Evolutionary conservation across 2,888 invertebrate species (phyloP).

Genomic region (Mythimna lalbum): DNA sequence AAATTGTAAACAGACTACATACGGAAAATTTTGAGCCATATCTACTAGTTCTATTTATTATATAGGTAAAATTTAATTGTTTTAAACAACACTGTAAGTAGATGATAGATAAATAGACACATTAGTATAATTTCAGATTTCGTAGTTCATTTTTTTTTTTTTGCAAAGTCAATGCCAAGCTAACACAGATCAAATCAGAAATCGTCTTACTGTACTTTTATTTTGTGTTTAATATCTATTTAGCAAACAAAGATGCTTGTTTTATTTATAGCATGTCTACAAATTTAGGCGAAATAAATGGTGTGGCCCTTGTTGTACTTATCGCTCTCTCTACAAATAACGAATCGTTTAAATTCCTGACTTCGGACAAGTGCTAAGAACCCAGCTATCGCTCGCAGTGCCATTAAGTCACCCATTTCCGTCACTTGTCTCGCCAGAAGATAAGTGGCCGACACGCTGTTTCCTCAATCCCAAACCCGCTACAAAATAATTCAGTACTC

Average conservation of each 20-base stretch:
- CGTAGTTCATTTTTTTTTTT: not conserved
- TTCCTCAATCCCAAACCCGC: constrained; percentile 60
- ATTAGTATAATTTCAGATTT: not conserved
- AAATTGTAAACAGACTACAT: constrained; percentile 1
- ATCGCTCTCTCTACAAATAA: constrained; percentile 6
- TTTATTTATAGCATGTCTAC: not conserved
- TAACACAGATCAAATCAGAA: not conserved
- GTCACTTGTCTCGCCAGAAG: constrained; percentile 56
- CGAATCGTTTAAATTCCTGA: constrained; percentile 31
- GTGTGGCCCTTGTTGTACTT: not conserved
- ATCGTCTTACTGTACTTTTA: not conserved
- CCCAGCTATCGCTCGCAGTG: constrained; percentile 37
- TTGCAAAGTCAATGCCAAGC: too few relatives aligned
- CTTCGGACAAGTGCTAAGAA: constrained; percentile 47
- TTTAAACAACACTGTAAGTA: not conserved
- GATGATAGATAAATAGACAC: too few relatives aligned
- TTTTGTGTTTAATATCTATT: not conserved
- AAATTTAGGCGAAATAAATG: not conserved
- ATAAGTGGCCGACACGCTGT: constrained; percentile 62
- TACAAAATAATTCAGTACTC: constrained; percentile 63
- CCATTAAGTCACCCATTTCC: constrained; percentile 62
- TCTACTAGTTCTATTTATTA: not conserved
- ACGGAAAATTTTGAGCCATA: not conserved
- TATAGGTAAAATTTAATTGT: too few relatives aligned
- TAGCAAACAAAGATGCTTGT: too few relatives aligned